These are phyloP conservation scores for Tipula lateralis DNA, from an alignment of 2,888 invertebrate species.

Conservation along the genomic window DNA sequence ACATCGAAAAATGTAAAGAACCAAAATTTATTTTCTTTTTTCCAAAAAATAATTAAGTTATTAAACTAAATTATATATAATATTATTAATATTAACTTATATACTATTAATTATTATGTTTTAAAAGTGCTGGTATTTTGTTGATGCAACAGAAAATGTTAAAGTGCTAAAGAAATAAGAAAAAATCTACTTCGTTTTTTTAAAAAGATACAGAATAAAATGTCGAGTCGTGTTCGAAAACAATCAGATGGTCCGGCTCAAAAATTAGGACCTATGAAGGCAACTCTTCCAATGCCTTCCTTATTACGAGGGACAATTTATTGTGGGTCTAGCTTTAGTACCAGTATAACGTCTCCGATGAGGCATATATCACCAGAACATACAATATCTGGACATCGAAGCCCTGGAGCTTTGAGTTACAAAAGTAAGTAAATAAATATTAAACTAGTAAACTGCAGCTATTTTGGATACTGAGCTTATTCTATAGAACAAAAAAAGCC, in stretches of 20 bases:
- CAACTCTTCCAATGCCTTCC: conserved; percentile 70
- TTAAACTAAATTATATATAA: not conserved
- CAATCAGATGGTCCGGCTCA: conserved; percentile 54
- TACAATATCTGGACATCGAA: conserved; percentile 64
- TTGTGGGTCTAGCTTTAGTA: conserved; percentile 39
- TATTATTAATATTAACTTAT: not conserved
- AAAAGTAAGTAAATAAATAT: conserved; percentile 55
- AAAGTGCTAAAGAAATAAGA: not conserved
- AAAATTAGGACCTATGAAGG: conserved; percentile 67
- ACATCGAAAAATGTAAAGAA: conserved; percentile 28
- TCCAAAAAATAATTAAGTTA: not conserved
- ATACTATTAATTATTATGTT: not conserved
- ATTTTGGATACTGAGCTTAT: no score
- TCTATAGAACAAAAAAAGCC: no score
- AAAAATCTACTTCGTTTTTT: not conserved
- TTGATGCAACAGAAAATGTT: not conserved
- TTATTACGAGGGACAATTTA: conserved; percentile 53
- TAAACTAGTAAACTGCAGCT: not conserved
- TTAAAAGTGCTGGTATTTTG: not conserved
- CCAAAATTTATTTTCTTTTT: not conserved
- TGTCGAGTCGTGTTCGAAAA: conserved; percentile 62
- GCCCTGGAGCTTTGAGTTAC: conserved; percentile 67
- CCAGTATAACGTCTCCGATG: conserved; percentile 49
- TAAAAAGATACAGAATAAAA: conserved; percentile 38
- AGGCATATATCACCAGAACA: conserved; percentile 66